Conservation (phyloP, 2,888 invertebrate species). For the Linnaemya tessellans region DNA sequence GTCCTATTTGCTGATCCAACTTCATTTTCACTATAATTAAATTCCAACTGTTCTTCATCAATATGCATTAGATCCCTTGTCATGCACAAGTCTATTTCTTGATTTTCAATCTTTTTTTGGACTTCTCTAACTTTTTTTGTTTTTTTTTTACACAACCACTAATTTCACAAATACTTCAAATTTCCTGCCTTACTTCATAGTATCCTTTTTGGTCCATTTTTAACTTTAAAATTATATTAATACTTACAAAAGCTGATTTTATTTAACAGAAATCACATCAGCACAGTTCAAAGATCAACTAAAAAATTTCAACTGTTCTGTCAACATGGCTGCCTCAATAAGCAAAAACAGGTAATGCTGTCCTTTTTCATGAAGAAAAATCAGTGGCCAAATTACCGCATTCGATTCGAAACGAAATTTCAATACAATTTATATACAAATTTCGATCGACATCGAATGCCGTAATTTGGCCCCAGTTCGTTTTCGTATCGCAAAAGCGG, state of each 20-base stretch:
- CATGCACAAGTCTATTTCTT: slow-evolving; percentile 31
- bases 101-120: slow-evolving; percentile 18
- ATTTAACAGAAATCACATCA: too few relatives aligned
- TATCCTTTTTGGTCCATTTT: slow-evolving; percentile 26
- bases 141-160: slow-evolving; percentile 43
- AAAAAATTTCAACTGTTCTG: too few relatives aligned
- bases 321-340: too few relatives aligned
- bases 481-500: too few relatives aligned
- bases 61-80: slow-evolving; percentile 14
- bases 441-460: too few relatives aligned
- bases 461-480: too few relatives aligned
- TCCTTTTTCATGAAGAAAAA: too few relatives aligned
- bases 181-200: slow-evolving; percentile 46
- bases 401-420: too few relatives aligned
- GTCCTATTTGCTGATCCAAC: slow-evolving; percentile 31
- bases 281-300: too few relatives aligned
- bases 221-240: slow-evolving; percentile 13
- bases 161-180: slow-evolving; percentile 31
- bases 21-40: slow-evolving; percentile 44
- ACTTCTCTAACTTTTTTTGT: slow-evolving; percentile 38
- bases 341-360: too few relatives aligned
- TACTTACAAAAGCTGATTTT: slow-evolving; percentile 12
- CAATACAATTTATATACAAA: too few relatives aligned
- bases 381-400: too few relatives aligned
- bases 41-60: slow-evolving; percentile 25